phyloP scores from a whole-genome alignment of 2,888 invertebrate species.

The Nemotelus pantherinus region DNA sequence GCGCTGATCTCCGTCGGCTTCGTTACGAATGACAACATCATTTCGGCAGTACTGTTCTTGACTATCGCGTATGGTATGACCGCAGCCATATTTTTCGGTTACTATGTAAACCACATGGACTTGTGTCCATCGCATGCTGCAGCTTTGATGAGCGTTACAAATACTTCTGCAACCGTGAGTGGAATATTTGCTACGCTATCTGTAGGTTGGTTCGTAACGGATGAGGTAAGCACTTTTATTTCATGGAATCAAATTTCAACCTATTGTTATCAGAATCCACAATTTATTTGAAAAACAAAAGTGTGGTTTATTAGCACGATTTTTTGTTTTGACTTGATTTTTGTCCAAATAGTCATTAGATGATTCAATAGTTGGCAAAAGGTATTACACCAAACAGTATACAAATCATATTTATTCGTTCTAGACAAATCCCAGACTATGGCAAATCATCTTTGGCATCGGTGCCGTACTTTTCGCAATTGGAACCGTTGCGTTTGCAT shows the following conservation, averaged over 20 bases:
- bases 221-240: constrained; percentile 64
- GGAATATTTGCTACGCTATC: constrained; percentile 72
- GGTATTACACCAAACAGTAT: no score
- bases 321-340: no score
- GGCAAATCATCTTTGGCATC: constrained; percentile 58
- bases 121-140: constrained; percentile 77
- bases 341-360: no score
- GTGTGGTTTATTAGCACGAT: no score
- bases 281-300: no score
- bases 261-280: no score
- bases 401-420: not conserved
- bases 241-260: not conserved
- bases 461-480: not conserved
- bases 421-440: constrained; percentile 63
- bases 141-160: constrained; percentile 76
- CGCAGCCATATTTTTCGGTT: constrained; percentile 71
- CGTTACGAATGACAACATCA: constrained; percentile 64
- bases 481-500: not conserved
- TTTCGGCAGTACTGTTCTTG: constrained; percentile 67
- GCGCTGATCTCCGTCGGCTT: constrained; percentile 68
- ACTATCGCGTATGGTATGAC: constrained; percentile 72
- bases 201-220: constrained; percentile 68
- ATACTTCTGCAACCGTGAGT: constrained; percentile 71
- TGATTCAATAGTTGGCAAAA: no score
- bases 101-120: constrained; percentile 75